Base-by-base conservation (phyloP, 2,888 invertebrate species). In the Macroteleia sp. region DNA sequence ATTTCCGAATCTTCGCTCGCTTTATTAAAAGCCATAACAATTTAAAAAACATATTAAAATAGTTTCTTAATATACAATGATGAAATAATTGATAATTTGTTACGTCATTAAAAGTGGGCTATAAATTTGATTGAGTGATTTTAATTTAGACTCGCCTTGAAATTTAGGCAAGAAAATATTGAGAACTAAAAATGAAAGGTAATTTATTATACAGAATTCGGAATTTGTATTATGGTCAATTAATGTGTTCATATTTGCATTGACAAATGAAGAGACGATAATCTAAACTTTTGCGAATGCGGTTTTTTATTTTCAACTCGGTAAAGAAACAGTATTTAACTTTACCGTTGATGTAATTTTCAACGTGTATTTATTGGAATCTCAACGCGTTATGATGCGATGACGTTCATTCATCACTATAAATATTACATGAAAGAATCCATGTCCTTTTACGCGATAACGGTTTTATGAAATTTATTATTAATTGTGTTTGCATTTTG, bases 401-500 rank as follows among this genome's bases (percentile, higher is more conserved):
- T 5, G 22, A 30, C 9, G 9, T 42, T 50, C 48, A 50, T 62
- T 48, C 62, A 62, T 62, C 62, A 62, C 8, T 39, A 50, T 20
- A 50, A 48, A 62, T 30, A 14, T 20, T 62, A 20, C 30, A 19
- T 28, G 48, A 48, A 39, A 39, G 39, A 50, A 46, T 28, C 10
- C 36, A 30, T 46, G 44, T 62, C 39, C 48, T 25, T 17, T 46
- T 61, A 25, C 36, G 12, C 36, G 17, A 25, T 61, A 61, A 48
- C 61, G 61, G 61, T n/a, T 61, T 34, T 32, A 36, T 46, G 20
- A 61, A 61, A 61, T 61, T 61, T 46, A 61, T 61, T 34, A 61
- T 61, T 61, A 61, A 61, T 61, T 61, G n/a, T 61, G 61, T 61
- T 61, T 61, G 46, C 46, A 46, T 57, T 57, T 57, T 46, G 30